Conservation (phyloP, 2,797 vertebrate genomes). For the Silurus lanzhouensis region DNA sequence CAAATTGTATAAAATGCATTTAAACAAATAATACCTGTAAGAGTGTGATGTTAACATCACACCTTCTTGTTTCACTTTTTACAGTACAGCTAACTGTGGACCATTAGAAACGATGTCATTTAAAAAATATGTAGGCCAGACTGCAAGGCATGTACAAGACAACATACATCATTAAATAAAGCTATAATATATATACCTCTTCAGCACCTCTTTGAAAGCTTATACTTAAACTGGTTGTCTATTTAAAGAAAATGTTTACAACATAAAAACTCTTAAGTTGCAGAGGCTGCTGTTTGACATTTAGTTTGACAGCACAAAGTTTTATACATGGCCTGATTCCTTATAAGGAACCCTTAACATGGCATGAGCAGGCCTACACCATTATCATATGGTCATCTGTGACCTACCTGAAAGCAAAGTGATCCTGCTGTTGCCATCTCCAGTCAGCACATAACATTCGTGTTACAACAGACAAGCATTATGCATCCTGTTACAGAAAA, state of each 20-base stretch:
- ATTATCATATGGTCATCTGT: not conserved
- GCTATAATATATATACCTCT: not conserved
- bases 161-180: not conserved
- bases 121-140: not conserved
- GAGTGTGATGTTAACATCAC: not conserved
- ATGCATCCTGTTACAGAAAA: not conserved
- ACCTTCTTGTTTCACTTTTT: not conserved
- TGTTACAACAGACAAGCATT: not conserved
- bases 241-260: not conserved
- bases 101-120: not conserved
- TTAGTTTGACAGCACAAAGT: not conserved
- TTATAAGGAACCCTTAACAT: not conserved
- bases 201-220: not conserved
- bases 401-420: constrained; percentile 14
- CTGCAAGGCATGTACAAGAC: not conserved
- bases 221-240: not conserved
- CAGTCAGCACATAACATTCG: not conserved
- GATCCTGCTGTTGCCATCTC: not conserved
- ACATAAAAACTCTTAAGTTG: not conserved
- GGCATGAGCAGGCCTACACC: not conserved
- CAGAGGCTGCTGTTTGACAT: not conserved
- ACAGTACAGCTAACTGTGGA: not conserved
- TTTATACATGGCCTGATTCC: not conserved
- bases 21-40: not conserved
- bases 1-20: not conserved